Percentiles rank a stretch among this genome's conserved stretches.
These are phyloP conservation scores for Drosophila mayri DNA, from an alignment of 1,140 invertebrate genomes.

Conservation along the genomic window DNA sequence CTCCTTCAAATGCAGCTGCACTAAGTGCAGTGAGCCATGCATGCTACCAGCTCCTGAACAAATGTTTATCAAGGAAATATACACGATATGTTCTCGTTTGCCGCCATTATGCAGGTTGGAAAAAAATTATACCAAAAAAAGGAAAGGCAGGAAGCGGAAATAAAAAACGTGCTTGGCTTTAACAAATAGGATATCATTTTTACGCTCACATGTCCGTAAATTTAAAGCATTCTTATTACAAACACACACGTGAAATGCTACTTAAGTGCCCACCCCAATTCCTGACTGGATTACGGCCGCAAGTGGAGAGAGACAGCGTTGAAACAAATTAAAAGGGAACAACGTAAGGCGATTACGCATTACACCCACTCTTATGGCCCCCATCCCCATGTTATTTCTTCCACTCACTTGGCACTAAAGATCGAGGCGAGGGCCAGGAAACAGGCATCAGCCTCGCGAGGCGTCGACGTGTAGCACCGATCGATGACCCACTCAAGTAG, in stretches of 20 bases:
- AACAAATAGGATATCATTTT: conserved; percentile 42
- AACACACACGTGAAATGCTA: conserved; percentile 56
- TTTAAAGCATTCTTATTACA: conserved; percentile 48
- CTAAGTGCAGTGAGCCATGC: conserved; percentile 46
- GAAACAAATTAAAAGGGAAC: conserved; percentile 29
- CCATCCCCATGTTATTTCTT: not conserved
- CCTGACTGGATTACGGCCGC: conserved; percentile 32
- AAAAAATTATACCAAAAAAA: not conserved
- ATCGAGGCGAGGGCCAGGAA: conserved; percentile 97
- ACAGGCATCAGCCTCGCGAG: conserved; percentile 96
- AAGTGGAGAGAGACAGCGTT: not conserved
- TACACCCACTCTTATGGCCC: not conserved
- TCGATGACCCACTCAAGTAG: conserved; percentile 99
- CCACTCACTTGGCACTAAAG: conserved; percentile 95
- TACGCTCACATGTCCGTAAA: conserved; percentile 31
- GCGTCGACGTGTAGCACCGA: conserved; percentile 96
- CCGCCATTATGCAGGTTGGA: conserved; percentile 13
- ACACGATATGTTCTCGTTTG: not conserved
- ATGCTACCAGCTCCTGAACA: conserved; percentile 14
- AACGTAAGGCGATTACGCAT: conserved; percentile 58
- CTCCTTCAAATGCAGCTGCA: conserved; percentile 14
- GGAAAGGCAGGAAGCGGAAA: conserved; percentile 15
- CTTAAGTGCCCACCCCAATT: conserved; percentile 35
- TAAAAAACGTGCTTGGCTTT: conserved; percentile 38
- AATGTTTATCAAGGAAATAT: conserved; percentile 25